phyloP scores from a whole-genome alignment of 2,888 invertebrate genomes.

The Nipponacmea schrenckii region DNA sequence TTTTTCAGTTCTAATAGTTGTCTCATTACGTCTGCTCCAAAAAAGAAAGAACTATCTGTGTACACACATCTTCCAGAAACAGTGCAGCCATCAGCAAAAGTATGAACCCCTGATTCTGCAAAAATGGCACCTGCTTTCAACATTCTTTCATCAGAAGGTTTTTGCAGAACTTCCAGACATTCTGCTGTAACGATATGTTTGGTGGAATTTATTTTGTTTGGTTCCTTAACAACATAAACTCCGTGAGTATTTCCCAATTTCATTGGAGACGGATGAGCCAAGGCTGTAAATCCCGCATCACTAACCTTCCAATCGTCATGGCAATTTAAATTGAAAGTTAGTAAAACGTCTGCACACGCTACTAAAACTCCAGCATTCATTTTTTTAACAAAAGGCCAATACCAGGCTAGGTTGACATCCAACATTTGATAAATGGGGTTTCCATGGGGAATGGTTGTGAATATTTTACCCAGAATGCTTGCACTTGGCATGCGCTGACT shows the following conservation, averaged over 20 bases:
- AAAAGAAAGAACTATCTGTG: constrained; percentile 70
- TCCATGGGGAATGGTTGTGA: constrained; percentile 67
- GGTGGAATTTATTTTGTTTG: constrained; percentile 37
- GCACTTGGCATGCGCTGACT: constrained; percentile 70
- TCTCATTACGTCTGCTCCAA: constrained; percentile 63
- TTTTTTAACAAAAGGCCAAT: constrained; percentile 66
- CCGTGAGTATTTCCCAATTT: constrained; percentile 68
- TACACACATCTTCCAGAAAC: constrained; percentile 58
- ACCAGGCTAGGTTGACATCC: constrained; percentile 69
- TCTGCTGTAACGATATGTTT: constrained; percentile 46
- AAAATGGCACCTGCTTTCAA: constrained; percentile 62
- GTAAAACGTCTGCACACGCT: constrained; percentile 69
- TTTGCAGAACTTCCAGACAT: constrained; percentile 69
- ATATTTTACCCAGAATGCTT: constrained; percentile 69
- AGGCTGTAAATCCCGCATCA: constrained; percentile 66
- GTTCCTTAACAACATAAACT: constrained; percentile 67
- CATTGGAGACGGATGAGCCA: constrained; percentile 69
- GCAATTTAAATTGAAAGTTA: constrained; percentile 59
- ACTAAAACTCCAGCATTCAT: constrained; percentile 68
- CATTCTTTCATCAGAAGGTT: constrained; percentile 67
- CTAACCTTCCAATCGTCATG: constrained; percentile 47
- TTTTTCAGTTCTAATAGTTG: constrained; percentile 62
- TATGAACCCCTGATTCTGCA: constrained; percentile 24
- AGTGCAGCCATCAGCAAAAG: constrained; percentile 41
- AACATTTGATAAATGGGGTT: constrained; percentile 66